phyloP scores from a whole-genome alignment of 2,113 vertebrate species.

The Grallaria varia region DNA sequence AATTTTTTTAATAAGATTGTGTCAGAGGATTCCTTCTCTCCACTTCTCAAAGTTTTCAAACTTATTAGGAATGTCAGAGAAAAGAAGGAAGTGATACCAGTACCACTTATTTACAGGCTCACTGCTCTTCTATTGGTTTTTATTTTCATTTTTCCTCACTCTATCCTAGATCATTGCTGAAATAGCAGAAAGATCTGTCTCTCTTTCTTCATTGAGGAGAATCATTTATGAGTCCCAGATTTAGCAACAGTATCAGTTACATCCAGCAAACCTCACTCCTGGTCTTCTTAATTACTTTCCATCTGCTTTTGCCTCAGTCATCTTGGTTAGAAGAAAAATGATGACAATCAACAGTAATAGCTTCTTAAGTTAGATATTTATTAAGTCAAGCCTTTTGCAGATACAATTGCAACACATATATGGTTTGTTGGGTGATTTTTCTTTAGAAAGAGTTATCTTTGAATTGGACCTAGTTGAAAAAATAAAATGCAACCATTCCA shows the following conservation, averaged over 20 bases:
- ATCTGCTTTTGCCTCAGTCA: constrained; percentile 64
- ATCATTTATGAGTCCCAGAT: constrained; percentile 71
- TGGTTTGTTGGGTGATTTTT: background rate
- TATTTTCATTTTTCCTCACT: constrained; percentile 23
- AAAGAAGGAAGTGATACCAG: background rate
- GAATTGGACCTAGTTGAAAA: background rate
- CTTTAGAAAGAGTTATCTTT: background rate
- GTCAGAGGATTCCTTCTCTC: background rate
- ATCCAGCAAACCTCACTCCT: constrained; percentile 60
- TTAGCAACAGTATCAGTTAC: constrained; percentile 72
- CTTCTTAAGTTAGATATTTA: constrained; percentile 63
- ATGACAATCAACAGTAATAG: constrained; percentile 60
- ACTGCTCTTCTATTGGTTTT: background rate
- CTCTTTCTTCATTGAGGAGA: constrained; percentile 29
- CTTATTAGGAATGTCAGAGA: background rate
- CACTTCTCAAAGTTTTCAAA: background rate
- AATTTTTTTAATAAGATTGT: background rate
- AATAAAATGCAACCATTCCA: background rate
- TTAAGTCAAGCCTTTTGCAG: constrained; percentile 50
- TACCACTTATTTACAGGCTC: background rate
- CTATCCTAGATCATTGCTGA: constrained; percentile 12
- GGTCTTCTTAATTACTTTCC: constrained; percentile 76
- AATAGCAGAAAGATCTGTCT: constrained; percentile 72
- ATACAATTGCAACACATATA: constrained; percentile 27
- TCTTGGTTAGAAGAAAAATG: constrained; percentile 55